Evolutionary conservation across 1,140 invertebrate genomes (phyloP), one percentile per base, ranked within the genome.

Genomic region (Dysdera silvatica): DNA sequence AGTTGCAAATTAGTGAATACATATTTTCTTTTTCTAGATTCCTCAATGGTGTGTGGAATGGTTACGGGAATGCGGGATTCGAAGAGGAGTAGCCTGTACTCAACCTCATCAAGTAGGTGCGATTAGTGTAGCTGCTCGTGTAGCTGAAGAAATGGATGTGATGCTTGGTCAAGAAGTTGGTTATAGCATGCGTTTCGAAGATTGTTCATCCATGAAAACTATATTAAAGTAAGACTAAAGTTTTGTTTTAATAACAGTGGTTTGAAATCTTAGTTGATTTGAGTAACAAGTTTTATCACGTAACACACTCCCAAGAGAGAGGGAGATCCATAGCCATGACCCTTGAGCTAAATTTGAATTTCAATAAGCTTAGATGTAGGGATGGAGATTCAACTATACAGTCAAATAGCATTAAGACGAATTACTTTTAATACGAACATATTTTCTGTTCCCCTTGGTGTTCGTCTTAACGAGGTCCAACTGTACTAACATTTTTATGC

Each of bases 111-210:
- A 97, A 81, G 97, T 99, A 48, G 96, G 96, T 16, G 96, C 97
- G 16, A 99, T 99, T 95, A 95, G 91, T 2, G 96, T 99, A 0
- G 95, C 96, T 1, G 91, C 97, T 73, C 82, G 96, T 78, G 95
- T 99, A 0, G 94, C 95, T 0, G 95, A 99, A 76, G 97, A 99
- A 81, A 98, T 99, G 95, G 97, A 99, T 79, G 95, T 98, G 1
- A 83, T 82, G 37, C 78, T 99, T 23, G 96, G 96, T 10, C 91
- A 96, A 77, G 91, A 99, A 83, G 97, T 99, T 18, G 97, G 97
- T 61, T 99, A 99, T 75, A 96, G 89, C 71, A 99, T 99, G 71
- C 88, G 97, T 82, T 99, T 99, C 76, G 97, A 99, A 79, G 97
- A 99, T 78, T 99, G 95, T 72, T 96, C 95, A 23, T 93, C 91